Evolutionary conservation across 2,797 vertebrate genomes (phyloP).

Genomic region (Paguma larvata): DNA sequence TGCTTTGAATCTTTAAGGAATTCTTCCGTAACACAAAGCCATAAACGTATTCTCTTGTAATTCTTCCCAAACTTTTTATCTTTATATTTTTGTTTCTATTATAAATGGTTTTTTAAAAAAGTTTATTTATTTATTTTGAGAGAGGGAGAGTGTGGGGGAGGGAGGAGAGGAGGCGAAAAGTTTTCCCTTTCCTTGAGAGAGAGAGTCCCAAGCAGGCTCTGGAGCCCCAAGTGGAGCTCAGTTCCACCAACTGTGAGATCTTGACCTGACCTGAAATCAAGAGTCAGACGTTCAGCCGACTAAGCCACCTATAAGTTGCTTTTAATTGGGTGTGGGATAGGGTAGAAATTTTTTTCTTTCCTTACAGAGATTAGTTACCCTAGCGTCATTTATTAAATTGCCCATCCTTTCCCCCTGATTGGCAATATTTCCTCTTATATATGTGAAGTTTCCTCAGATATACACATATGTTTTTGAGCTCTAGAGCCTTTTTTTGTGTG

Average conservation of each 20-base stretch:
- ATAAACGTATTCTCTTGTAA: neutral
- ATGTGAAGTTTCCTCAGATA: neutral
- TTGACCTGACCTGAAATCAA: too few relatives aligned
- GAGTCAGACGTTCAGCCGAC: too few relatives aligned
- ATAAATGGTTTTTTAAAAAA: neutral
- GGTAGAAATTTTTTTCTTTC: neutral
- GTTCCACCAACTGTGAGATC: too few relatives aligned
- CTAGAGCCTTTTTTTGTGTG: neutral
- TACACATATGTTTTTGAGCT: neutral
- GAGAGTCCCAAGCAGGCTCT: too few relatives aligned
- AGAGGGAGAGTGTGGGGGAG: too few relatives aligned
- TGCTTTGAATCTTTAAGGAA: neutral
- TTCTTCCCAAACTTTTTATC: neutral
- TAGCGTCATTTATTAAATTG: neutral
- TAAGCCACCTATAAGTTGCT: too few relatives aligned
- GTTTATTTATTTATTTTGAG: too few relatives aligned
- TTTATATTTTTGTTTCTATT: neutral
- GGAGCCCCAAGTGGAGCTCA: too few relatives aligned
- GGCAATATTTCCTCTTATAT: neutral
- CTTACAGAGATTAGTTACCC: neutral
- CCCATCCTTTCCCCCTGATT: neutral
- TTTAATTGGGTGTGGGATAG: neutral
- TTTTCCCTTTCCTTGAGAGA: too few relatives aligned
- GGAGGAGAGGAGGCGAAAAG: too few relatives aligned
- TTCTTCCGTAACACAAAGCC: neutral